Base-by-base conservation (phyloP, 2,113 vertebrate species). In the Sisor rabdophorus region DNA sequence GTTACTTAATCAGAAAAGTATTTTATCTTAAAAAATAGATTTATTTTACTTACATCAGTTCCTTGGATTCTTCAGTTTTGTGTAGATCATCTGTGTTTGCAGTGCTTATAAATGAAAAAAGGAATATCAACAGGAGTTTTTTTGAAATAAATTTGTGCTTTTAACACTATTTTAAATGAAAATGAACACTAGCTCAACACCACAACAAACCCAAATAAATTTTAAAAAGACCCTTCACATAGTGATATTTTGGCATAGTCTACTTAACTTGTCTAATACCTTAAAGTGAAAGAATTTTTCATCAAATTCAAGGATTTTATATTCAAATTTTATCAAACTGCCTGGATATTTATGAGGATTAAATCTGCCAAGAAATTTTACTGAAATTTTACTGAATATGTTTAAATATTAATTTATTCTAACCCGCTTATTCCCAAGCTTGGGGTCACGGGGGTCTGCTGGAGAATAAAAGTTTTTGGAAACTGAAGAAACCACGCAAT, bases 31-130 rank as follows among this genome's bases (percentile, higher is more conserved):
- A 59, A 17, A 24, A 67, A 67, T 17, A 3, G 16, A 67, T 67
- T 15, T 28, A 26, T 69, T 50, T 28, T 30, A 80, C 78, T 73
- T 82, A 82, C 81, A 59, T 76, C 44, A 82, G 11, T 7, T 76
- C 65, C 55, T 60, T 79, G 53, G 20, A 13, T 19, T n/a, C 48
- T 36, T 65, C 64, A 28, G 26, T 20, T 8, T 70, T 32, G 10
- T 53, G 50, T 17, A 59, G 26, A 8, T 64, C 59, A 28, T 64
- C 64, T 17, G 22, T 53, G 36, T 11, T 60, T 19, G 36, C 58
- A 44, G 50, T 80, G 67, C 22, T 24, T 55, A 53, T 19, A 22
- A 32, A 50, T 47, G 32, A 76, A 53, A 59, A 68, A 78, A 67
- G 15, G 24, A 4, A 30, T 52, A 30, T 69, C 13, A 69, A 20